Evolutionary conservation across 1,140 invertebrate species (phyloP), one percentile per base, ranked within the genome.

Genomic region (Sminthurinus signatus): DNA sequence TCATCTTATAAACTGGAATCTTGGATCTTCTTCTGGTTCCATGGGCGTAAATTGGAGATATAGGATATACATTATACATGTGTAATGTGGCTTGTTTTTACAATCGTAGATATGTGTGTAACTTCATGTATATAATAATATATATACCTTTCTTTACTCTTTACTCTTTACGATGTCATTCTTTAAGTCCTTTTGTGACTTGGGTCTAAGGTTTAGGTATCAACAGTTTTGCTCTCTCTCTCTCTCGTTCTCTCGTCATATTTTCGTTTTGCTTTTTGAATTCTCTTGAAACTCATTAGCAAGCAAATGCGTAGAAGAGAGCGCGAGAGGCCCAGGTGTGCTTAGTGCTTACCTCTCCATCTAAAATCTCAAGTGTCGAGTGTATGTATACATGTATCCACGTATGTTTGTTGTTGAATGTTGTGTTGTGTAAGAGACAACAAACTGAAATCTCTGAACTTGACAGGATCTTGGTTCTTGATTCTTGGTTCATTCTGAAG

Each of bases 261-360:
- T 62, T 56, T 48, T 56, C 32, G 3, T 60, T 60, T 51, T 51
- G 39, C 32, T 56, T 64, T 63, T 54, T 64, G 39, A 39, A 58
- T 57, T 58, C 54, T 39, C 50, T 27, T 43, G 54, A 23, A 58
- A 64, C 62, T 64, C 62, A 64, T 64, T 64, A 64, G 62, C 62
- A 58, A 64, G 54, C 62, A 58, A 64, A 43, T 64, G 54, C 42
- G 48, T 50, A 57, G 62, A 62, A 58, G n/a, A n/a, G n/a, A n/a
- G n/a, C n/a, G n/a, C n/a, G n/a, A n/a, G n/a, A n/a, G n/a, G 44
- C 56, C 62, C 62, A 64, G 62, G 62, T 64, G 62, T 64, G 62
- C 62, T 42, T 50, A 14, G 25, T 52, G n/a, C n/a, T n/a, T n/a
- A n/a, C n/a, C n/a, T n/a, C n/a, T n/a, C n/a, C n/a, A n/a, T n/a